Percentiles rank a stretch among this genome's conserved stretches.
Evolutionary conservation across 2,888 invertebrate genomes (phyloP).

Genomic region (Icerya purchasi): DNA sequence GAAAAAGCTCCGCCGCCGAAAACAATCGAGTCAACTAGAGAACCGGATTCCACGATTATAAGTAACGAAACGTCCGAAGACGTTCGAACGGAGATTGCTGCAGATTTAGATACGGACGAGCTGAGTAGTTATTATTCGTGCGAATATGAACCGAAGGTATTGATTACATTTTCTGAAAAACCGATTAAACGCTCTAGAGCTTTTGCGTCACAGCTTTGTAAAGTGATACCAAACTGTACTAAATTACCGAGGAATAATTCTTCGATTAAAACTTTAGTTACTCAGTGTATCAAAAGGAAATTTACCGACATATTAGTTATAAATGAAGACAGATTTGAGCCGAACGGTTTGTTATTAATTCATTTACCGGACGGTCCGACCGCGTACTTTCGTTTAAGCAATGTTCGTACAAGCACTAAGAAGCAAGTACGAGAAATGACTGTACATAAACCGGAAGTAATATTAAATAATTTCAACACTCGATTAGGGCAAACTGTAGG

Average conservation of each 20-base stretch:
- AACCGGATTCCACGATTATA: slow-evolving; percentile 75
- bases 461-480: slow-evolving; percentile 89
- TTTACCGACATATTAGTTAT: slow-evolving; percentile 79
- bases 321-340: slow-evolving; percentile 80
- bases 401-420: slow-evolving; percentile 66
- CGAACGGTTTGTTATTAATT: slow-evolving; percentile 73
- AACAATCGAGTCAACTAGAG: slow-evolving; percentile 79
- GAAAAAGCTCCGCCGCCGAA: slow-evolving; percentile 51
- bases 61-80: slow-evolving; percentile 58
- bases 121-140: slow-evolving; percentile 67
- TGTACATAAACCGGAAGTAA: slow-evolving; percentile 77
- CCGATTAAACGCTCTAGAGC: slow-evolving; percentile 47
- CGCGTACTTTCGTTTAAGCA: slow-evolving; percentile 82
- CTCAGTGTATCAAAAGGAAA: slow-evolving; percentile 53
- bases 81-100: slow-evolving; percentile 28
- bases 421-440: slow-evolving; percentile 60
- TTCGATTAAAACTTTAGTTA: slow-evolving; percentile 79
- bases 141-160: slow-evolving; percentile 73
- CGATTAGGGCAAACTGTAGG: slow-evolving; percentile 75
- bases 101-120: slow-evolving; percentile 65
- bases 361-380: slow-evolving; percentile 95
- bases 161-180: slow-evolving; percentile 89
- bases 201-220: slow-evolving; percentile 74
- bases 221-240: slow-evolving; percentile 79
- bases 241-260: slow-evolving; percentile 70